Conservation (phyloP, 2,888 invertebrate genomes). For the Eubasilissa splendida region DNA sequence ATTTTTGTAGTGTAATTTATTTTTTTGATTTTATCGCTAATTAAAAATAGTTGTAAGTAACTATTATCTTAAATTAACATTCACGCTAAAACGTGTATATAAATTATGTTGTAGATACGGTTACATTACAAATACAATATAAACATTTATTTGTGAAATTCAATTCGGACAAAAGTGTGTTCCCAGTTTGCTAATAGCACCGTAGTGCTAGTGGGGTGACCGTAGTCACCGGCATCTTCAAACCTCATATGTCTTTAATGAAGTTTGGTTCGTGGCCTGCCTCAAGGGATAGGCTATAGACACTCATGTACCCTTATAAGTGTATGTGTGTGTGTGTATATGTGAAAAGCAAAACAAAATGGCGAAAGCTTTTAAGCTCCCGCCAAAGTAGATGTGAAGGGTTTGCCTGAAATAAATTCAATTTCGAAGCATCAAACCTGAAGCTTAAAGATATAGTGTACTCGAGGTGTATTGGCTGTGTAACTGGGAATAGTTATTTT, state of each 20-base stretch:
- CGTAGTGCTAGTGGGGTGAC: neutral
- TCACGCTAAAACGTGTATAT: too few relatives aligned
- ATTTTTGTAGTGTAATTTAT: too few relatives aligned
- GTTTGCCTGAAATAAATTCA: conserved; percentile 21
- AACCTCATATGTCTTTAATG: neutral
- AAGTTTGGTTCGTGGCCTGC: neutral
- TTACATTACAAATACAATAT: too few relatives aligned
- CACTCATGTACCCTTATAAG: neutral
- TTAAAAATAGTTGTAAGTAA: too few relatives aligned
- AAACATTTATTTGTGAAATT: conserved; percentile 8
- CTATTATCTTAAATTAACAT: too few relatives aligned
- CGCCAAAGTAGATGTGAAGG: neutral
- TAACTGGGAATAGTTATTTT: too few relatives aligned
- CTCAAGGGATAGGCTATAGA: neutral
- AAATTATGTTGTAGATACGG: too few relatives aligned
- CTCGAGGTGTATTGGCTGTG: neutral
- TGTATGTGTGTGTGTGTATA: neutral
- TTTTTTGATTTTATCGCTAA: too few relatives aligned
- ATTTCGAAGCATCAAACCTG: conserved; percentile 24
- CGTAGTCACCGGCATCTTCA: neutral
- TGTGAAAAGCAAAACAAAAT: neutral
- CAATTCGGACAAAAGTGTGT: conserved; percentile 13
- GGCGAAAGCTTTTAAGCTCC: conserved; percentile 16
- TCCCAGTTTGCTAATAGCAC: conserved; percentile 6
- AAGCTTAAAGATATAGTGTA: conserved; percentile 8